Conservation (phyloP, 2,888 invertebrate genomes). For the Eilema caniola region DNA sequence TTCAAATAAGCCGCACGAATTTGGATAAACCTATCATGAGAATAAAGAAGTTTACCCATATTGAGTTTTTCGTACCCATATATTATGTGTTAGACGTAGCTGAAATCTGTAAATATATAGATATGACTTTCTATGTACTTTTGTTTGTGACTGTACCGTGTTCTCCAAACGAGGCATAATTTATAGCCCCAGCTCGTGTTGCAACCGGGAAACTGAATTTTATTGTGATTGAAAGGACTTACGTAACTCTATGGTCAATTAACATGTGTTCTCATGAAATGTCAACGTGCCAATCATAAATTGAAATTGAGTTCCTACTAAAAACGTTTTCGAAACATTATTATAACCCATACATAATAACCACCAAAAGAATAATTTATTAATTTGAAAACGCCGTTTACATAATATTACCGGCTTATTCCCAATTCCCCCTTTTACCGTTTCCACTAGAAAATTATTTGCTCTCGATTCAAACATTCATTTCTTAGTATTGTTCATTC, state of each 20-base stretch:
- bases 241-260: slow-evolving; percentile 7
- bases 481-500: too few species aligned
- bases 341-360: too few species aligned
- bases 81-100: too few species aligned
- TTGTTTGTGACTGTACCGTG: slow-evolving; percentile 4
- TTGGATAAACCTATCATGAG: too few species aligned
- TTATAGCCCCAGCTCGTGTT: slow-evolving; percentile 37
- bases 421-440: too few species aligned
- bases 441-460: too few species aligned
- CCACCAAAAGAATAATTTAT: background rate
- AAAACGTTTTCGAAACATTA: background rate
- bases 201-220: slow-evolving; percentile 32
- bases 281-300: slow-evolving; percentile 3
- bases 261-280: background rate
- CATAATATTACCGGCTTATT: too few species aligned
- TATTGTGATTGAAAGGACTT: slow-evolving; percentile 30
- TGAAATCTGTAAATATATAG: too few species aligned
- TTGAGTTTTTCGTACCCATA: too few species aligned
- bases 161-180: slow-evolving; percentile 29
- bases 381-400: background rate
- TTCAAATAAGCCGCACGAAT: too few species aligned
- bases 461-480: too few species aligned
- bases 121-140: background rate
- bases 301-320: background rate
- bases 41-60: too few species aligned